A percentile compares a stretch with the other conserved stretches of the same genome.
phyloP scores from a whole-genome alignment of 2,113 vertebrate genomes.

The Pithys albifrons region DNA sequence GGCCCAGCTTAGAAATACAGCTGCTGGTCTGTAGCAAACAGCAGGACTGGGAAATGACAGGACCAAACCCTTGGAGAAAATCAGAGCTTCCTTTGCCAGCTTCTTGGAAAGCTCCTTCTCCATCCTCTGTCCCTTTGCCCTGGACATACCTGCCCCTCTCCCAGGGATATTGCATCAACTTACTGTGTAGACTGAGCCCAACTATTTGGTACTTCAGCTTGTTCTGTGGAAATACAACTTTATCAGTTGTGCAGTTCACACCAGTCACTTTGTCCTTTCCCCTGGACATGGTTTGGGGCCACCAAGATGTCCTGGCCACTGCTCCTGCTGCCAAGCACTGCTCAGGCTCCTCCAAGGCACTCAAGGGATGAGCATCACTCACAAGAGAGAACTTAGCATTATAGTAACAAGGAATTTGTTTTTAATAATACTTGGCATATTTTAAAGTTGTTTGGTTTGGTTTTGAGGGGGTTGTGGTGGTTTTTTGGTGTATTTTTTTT shows the following conservation, averaged over 20 bases:
- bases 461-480: neutral
- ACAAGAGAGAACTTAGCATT: neutral
- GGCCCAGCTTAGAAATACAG: neutral
- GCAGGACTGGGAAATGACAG: neutral
- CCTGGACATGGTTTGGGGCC: accelerated
- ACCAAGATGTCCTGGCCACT: accelerated
- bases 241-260: neutral
- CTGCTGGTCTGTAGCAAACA: neutral
- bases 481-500: neutral
- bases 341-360: neutral
- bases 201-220: neutral
- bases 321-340: neutral
- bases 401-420: neutral
- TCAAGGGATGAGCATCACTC: neutral
- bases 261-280: too few relatives aligned
- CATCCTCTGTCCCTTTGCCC: accelerated
- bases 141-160: neutral
- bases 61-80: neutral
- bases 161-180: neutral
- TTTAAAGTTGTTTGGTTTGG: neutral
- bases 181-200: neutral
- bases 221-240: neutral
- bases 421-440: neutral
- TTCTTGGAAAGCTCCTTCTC: accelerated
- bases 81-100: neutral